Percentiles rank a stretch among this genome's conserved stretches.
Evolutionary conservation across 23 tunicate genomes (phyloP).

Genomic region (Botrylloides violaceus): DNA sequence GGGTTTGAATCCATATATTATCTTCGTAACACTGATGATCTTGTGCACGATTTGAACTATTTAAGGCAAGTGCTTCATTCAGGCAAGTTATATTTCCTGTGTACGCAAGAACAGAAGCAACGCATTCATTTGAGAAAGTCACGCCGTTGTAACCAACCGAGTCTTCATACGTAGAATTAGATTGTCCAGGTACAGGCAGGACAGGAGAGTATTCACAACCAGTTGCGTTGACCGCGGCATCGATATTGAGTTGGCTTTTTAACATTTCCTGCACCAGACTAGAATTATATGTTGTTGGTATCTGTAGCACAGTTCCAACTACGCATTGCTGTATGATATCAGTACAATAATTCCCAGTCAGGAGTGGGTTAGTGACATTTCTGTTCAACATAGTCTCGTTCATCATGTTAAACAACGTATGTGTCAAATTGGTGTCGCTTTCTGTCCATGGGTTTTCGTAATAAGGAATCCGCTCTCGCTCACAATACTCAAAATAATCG

Average conservation of each 20-base stretch:
- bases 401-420: neutral
- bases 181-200: no score
- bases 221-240: neutral
- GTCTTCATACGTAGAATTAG: no score
- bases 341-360: neutral
- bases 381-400: neutral
- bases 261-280: neutral
- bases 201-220: conserved; percentile 3
- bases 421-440: neutral
- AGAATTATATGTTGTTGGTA: neutral
- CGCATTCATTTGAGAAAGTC: neutral
- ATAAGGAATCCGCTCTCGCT: neutral
- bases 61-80: neutral
- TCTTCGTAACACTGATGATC: neutral
- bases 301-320: neutral
- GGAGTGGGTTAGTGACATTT: neutral
- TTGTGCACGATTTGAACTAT: neutral
- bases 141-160: neutral
- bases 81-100: conserved; percentile 19
- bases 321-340: neutral
- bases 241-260: neutral
- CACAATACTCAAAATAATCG: neutral
- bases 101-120: neutral
- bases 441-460: neutral
- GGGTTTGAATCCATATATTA: conserved; percentile 1